phyloP scores from a whole-genome alignment of 2,797 vertebrate genomes.

The Pipistrellus kuhlii region DNA sequence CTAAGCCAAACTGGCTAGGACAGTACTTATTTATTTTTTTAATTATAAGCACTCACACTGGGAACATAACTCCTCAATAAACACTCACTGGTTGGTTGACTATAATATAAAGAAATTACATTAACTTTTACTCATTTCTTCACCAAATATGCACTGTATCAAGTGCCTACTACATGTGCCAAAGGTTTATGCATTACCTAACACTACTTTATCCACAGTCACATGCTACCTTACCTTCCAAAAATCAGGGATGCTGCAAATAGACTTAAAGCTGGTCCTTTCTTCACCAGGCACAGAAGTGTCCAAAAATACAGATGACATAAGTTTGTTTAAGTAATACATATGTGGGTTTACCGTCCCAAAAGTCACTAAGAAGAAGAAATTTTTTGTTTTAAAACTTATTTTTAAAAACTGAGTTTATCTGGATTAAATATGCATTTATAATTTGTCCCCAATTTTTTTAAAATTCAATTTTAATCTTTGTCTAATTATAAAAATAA shows the following conservation, averaged over 20 bases:
- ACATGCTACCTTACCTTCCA: conserved; percentile 83
- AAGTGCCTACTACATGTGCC: not conserved
- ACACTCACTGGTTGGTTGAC: not conserved
- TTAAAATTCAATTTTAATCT: conserved; percentile 56
- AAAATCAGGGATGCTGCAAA: conserved; percentile 82
- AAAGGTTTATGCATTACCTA: conserved; percentile 10
- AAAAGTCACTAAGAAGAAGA: conserved; percentile 79
- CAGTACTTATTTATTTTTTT: not conserved
- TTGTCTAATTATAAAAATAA: conserved; percentile 55
- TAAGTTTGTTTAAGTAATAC: conserved; percentile 85
- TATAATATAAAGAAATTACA: conserved; percentile 51
- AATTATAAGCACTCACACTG: conserved; percentile 32
- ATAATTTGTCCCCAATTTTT: conserved; percentile 50
- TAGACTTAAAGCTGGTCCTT: conserved; percentile 73
- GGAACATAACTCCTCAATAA: conserved; percentile 30
- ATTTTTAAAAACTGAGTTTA: conserved; percentile 57
- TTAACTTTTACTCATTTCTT: conserved; percentile 49
- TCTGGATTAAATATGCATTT: conserved; percentile 58
- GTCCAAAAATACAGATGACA: conserved; percentile 84
- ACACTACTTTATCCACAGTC: conserved; percentile 19
- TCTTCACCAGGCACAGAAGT: conserved; percentile 39
- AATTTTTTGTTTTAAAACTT: conserved; percentile 63
- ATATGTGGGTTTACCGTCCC: conserved; percentile 84
- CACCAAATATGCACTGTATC: conserved; percentile 40
- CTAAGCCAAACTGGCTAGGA: too few species aligned